A percentile compares a stretch with the other conserved stretches of the same genome.
Conservation (phyloP, 30 jellyfish, hydroid and myxozoan genomes). For the Nemopilema nomurai region DNA sequence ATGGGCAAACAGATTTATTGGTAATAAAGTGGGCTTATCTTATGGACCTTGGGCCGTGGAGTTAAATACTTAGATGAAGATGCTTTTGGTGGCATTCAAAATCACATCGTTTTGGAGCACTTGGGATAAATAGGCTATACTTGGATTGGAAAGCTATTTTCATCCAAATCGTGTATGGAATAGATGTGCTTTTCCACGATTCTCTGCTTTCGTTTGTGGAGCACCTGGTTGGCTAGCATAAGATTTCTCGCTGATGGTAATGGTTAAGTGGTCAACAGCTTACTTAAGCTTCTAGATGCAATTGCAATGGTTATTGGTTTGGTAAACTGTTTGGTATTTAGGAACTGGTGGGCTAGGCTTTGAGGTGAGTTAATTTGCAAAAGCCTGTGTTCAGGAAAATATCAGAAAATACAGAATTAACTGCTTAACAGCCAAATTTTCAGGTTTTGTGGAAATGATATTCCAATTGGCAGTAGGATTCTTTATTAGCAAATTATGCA, state of each 20-base stretch:
- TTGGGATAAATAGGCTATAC: conserved; percentile 42
- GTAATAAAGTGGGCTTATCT: conserved; percentile 50
- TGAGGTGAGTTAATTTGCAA: neutral
- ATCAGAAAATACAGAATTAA: neutral
- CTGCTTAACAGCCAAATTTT: neutral
- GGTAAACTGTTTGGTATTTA: neutral
- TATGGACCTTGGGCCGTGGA: conserved; percentile 35
- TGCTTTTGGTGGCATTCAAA: conserved; percentile 42
- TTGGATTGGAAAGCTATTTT: conserved; percentile 22
- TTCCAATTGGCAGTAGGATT: too few species aligned
- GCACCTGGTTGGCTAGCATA: neutral
- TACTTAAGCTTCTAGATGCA: neutral
- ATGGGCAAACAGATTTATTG: conserved; percentile 50
- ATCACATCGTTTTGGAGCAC: conserved; percentile 6
- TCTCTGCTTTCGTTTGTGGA: neutral
- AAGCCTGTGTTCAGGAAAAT: neutral
- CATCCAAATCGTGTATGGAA: neutral
- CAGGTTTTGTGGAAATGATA: neutral
- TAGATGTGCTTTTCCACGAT: neutral
- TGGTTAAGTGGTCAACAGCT: neutral
- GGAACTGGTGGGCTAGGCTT: neutral
- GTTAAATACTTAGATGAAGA: neutral
- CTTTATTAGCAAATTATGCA: too few species aligned
- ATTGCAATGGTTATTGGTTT: conserved; percentile 1
- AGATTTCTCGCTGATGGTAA: neutral